These are phyloP conservation scores for Antheraea mylitta DNA, from an alignment of 1,140 invertebrate species.

Conservation along the genomic window DNA sequence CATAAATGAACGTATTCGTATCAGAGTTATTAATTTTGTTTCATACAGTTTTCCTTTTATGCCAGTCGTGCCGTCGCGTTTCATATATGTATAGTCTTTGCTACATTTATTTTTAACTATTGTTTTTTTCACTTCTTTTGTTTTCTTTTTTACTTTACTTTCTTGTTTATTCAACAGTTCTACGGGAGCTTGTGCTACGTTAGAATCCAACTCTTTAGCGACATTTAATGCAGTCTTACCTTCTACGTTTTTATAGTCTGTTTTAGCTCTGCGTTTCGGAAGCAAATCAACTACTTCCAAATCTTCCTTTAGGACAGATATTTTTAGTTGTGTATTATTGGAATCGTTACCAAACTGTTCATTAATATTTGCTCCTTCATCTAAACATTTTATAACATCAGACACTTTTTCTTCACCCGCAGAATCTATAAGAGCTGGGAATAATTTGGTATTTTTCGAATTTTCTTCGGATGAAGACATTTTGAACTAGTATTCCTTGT, in stretches of 20 bases:
- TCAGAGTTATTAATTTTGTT: slow-evolving; percentile 18
- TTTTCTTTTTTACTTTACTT: not conserved
- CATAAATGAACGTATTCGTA: slow-evolving; percentile 3
- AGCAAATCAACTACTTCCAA: slow-evolving; percentile 7
- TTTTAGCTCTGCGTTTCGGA: not conserved
- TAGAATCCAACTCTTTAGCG: not conserved
- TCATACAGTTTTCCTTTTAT: slow-evolving; percentile 21
- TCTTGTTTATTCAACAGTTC: not conserved
- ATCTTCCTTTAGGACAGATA: not conserved
- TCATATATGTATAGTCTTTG: slow-evolving; percentile 6
- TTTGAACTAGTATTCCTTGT: not conserved
- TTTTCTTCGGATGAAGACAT: not conserved
- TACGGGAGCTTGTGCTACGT: not conserved
- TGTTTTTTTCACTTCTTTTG: not conserved
- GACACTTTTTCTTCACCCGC: not conserved
- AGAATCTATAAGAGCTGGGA: not conserved
- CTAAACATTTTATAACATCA: not conserved
- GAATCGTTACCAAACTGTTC: slow-evolving; percentile 1
- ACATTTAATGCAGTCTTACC: not conserved
- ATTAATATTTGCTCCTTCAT: not conserved
- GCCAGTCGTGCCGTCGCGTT: slow-evolving; percentile 10
- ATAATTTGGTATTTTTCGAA: not conserved
- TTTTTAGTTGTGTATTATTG: not conserved
- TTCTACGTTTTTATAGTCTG: not conserved
- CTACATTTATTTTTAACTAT: not conserved